Percentiles rank a stretch among this genome's conserved stretches.
phyloP scores from a whole-genome alignment of 2,113 vertebrate genomes.

The Albula glossodonta region DNA sequence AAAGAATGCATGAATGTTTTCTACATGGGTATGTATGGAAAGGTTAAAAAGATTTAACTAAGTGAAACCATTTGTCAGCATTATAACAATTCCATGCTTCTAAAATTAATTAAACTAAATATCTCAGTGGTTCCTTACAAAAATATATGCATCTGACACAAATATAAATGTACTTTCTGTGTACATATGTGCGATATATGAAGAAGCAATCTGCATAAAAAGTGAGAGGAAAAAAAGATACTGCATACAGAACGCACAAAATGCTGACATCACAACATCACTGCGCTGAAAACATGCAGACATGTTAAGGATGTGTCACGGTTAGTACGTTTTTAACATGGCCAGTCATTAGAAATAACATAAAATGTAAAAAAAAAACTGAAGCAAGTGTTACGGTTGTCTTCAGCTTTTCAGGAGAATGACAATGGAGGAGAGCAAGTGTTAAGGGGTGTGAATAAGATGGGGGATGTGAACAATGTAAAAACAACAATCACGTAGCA shows the following conservation, averaged over 20 bases:
- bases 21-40: not conserved
- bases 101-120: not conserved
- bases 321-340: conserved; percentile 30
- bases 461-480: not conserved
- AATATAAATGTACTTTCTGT: too few relatives aligned
- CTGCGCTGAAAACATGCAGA: conserved; percentile 46
- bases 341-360: not conserved
- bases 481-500: not conserved
- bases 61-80: not conserved
- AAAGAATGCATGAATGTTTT: not conserved
- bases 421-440: not conserved
- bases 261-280: conserved; percentile 8
- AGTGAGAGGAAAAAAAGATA: not conserved
- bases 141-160: too few relatives aligned
- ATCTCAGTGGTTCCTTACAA: not conserved
- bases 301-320: conserved; percentile 20
- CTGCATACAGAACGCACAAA: not conserved
- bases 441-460: not conserved
- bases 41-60: not conserved
- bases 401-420: not conserved
- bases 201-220: not conserved
- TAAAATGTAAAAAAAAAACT: not conserved
- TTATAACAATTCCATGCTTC: not conserved
- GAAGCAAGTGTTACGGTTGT: not conserved
- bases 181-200: not conserved